These are phyloP conservation scores for Struthio camelus DNA, from an alignment of 2,113 vertebrate species.

Conservation along the genomic window DNA sequence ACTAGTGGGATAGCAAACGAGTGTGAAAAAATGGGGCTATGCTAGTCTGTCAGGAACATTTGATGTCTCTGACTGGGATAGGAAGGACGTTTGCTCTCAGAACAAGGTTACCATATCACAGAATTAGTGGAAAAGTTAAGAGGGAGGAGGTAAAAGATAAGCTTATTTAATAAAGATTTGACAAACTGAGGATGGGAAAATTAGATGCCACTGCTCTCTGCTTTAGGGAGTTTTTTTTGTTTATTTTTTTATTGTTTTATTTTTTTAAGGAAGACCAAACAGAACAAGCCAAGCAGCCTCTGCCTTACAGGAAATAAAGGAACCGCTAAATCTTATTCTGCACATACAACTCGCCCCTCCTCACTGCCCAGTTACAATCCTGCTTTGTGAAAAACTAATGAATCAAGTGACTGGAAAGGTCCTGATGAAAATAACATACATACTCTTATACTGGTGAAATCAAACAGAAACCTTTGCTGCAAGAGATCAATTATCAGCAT, in stretches of 20 bases:
- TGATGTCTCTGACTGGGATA: neutral
- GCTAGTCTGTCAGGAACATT: neutral
- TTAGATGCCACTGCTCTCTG: neutral
- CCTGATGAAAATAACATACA: conserved; percentile 53
- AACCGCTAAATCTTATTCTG: neutral
- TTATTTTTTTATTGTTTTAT: too few species aligned
- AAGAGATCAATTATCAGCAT: conserved; percentile 20
- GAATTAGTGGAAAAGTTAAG: neutral
- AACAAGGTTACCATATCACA: neutral
- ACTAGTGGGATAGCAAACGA: neutral
- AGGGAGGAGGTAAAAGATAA: neutral
- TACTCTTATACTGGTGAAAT: neutral
- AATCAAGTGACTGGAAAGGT: neutral
- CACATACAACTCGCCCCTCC: neutral
- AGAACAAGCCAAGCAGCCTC: neutral
- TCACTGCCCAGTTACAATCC: neutral
- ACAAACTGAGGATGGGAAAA: neutral
- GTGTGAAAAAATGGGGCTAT: neutral
- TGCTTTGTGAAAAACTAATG: conserved; percentile 41
- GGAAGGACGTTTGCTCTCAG: neutral
- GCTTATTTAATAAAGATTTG: neutral
- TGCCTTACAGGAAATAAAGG: neutral
- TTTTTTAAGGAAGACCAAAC: neutral
- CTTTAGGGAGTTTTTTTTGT: neutral
- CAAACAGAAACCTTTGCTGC: conserved; percentile 34